Evolutionary conservation across 1,140 invertebrate genomes (phyloP).

Genomic region (Galendromus occidentalis): DNA sequence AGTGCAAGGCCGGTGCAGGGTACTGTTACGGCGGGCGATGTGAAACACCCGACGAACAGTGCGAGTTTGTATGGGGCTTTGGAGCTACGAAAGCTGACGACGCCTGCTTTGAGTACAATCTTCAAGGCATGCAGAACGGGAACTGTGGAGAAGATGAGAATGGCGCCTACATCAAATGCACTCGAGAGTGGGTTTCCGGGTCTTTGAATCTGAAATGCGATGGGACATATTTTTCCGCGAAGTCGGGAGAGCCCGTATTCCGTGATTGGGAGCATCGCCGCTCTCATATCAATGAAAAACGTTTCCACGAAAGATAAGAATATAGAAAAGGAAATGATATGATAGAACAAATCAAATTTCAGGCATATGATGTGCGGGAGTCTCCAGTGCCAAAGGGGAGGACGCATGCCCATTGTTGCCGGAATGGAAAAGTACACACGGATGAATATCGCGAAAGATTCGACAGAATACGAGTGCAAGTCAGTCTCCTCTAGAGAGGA

Average conservation of each 20-base stretch:
- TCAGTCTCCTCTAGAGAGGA: conserved; percentile 31
- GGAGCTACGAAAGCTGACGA: conserved; percentile 40
- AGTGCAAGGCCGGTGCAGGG: conserved; percentile 45
- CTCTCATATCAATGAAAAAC: too few relatives aligned
- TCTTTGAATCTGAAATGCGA: too few relatives aligned
- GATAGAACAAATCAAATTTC: conserved; percentile 15
- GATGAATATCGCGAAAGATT: conserved; percentile 45
- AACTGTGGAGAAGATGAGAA: conserved; percentile 64
- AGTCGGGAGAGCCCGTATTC: background rate
- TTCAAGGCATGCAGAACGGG: conserved; percentile 72
- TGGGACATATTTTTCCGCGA: conserved; percentile 9
- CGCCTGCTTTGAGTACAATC: conserved; percentile 82
- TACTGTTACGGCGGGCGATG: conserved; percentile 80
- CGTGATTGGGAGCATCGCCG: background rate
- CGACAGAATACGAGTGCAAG: conserved; percentile 81
- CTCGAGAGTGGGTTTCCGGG: conserved; percentile 50
- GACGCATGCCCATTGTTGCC: conserved; percentile 47
- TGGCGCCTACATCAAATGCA: conserved; percentile 65
- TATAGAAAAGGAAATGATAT: too few relatives aligned
- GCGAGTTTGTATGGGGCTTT: conserved; percentile 73
- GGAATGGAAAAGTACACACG: conserved; percentile 57
- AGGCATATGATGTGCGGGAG: conserved; percentile 73
- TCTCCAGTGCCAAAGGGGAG: conserved; percentile 68
- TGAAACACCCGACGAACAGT: conserved; percentile 64
- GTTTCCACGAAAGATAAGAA: too few relatives aligned